phyloP scores from a whole-genome alignment of 2,888 invertebrate species.

The Apodemia duryi region DNA sequence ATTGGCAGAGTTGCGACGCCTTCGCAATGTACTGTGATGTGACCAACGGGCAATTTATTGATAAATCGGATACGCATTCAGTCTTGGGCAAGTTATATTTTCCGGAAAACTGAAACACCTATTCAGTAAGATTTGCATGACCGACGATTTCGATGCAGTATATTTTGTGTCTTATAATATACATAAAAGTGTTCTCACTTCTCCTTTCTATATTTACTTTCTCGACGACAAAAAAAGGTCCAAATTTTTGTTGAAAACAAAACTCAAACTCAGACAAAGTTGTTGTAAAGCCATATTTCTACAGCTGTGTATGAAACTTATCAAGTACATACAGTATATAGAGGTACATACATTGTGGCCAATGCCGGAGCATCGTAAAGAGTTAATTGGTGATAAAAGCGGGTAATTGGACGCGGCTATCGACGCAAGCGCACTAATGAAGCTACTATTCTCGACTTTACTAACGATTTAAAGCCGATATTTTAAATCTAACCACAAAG shows the following conservation, averaged over 20 bases:
- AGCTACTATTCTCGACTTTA: slow-evolving; percentile 31
- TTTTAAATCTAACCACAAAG: slow-evolving; percentile 3
- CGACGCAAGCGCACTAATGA: slow-evolving; percentile 60
- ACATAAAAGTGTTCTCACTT: no score
- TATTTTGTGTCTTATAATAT: no score
- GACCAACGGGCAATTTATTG: no score
- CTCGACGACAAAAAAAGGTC: no score
- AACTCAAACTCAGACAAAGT: not conserved
- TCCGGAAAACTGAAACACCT: no score
- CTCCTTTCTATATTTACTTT: no score
- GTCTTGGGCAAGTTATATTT: no score
- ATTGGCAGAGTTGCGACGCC: no score
- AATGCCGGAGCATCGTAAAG: slow-evolving; percentile 56
- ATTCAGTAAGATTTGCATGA: no score
- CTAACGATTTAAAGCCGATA: not conserved
- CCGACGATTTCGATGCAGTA: no score
- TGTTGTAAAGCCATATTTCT: not conserved
- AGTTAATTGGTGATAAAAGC: slow-evolving; percentile 67
- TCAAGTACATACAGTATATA: slow-evolving; percentile 4
- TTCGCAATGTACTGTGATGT: no score
- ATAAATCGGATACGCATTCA: no score
- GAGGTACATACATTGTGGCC: slow-evolving; percentile 2
- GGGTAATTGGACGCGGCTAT: slow-evolving; percentile 62
- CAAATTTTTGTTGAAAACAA: not conserved
- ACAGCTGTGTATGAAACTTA: not conserved